Conservation (phyloP, 1,140 invertebrate genomes). For the Trinorchestia longiramus region DNA sequence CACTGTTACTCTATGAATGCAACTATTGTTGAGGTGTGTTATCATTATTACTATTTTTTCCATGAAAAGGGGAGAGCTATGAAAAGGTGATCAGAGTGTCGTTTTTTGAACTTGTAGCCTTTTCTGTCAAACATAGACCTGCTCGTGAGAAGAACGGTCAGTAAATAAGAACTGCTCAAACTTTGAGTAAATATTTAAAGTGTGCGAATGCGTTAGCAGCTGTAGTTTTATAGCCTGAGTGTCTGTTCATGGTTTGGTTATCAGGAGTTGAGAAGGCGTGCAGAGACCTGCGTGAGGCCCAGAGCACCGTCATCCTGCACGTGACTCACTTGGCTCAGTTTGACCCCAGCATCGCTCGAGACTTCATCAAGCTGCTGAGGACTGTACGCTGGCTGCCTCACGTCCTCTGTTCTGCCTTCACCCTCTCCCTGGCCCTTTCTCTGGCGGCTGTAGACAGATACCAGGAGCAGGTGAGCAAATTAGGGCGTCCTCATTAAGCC, state of each 20-base stretch:
- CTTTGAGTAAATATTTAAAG: background rate
- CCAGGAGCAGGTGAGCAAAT: slow-evolving; percentile 59
- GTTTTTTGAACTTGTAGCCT: too few relatives aligned
- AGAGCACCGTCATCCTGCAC: slow-evolving; percentile 65
- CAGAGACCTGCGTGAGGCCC: slow-evolving; percentile 61
- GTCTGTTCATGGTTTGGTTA: background rate
- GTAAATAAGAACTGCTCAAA: background rate
- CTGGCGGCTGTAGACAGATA: slow-evolving; percentile 64
- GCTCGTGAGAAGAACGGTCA: background rate
- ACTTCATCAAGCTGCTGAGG: slow-evolving; percentile 63
- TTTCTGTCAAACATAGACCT: too few relatives aligned
- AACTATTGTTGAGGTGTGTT: too few relatives aligned
- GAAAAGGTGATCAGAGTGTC: too few relatives aligned
- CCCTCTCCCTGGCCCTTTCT: slow-evolving; percentile 64
- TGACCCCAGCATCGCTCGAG: slow-evolving; percentile 60
- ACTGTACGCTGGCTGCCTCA: slow-evolving; percentile 60
- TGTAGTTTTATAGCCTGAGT: background rate
- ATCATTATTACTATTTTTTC: too few relatives aligned
- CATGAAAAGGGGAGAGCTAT: too few relatives aligned
- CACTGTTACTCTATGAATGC: too few relatives aligned
- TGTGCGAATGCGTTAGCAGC: background rate
- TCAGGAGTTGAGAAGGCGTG: background rate
- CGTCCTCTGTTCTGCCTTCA: slow-evolving; percentile 64
- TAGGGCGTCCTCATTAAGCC: too few relatives aligned
- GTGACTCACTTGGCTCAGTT: slow-evolving; percentile 64